A percentile compares a stretch with the other conserved stretches of the same genome.
phyloP scores from a whole-genome alignment of 2,113 vertebrate species.

The Rhinopomastus cyanomelas region DNA sequence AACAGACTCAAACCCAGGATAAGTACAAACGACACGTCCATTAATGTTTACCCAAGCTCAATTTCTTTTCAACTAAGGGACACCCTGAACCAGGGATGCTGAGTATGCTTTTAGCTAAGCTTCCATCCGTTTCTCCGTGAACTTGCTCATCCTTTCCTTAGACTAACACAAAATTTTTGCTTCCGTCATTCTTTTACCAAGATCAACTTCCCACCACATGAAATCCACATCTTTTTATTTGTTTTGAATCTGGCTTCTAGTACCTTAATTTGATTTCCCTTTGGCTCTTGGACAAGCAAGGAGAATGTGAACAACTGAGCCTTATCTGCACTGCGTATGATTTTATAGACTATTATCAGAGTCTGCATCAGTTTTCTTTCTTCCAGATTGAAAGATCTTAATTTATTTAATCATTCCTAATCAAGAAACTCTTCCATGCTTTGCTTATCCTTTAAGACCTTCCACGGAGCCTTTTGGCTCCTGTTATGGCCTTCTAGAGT shows the following conservation, averaged over 20 bases:
- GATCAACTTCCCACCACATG: background rate
- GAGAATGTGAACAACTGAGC: background rate
- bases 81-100: background rate
- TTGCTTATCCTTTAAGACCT: background rate
- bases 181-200: background rate
- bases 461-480: background rate
- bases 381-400: background rate
- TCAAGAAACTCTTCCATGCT: background rate
- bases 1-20: background rate
- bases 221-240: background rate
- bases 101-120: background rate
- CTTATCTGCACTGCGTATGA: conserved; percentile 9
- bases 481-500: background rate
- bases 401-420: conserved; percentile 19
- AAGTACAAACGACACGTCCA: background rate
- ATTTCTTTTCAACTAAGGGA: background rate
- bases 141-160: background rate
- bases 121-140: background rate
- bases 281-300: background rate
- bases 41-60: background rate
- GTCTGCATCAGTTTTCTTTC: background rate
- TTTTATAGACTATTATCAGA: conserved; percentile 17
- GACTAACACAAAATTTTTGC: background rate
- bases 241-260: background rate
- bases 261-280: conserved; percentile 35